Evolutionary conservation across 2,888 invertebrate species (phyloP).

Genomic region (Stenoptilia bipunctidactyla): DNA sequence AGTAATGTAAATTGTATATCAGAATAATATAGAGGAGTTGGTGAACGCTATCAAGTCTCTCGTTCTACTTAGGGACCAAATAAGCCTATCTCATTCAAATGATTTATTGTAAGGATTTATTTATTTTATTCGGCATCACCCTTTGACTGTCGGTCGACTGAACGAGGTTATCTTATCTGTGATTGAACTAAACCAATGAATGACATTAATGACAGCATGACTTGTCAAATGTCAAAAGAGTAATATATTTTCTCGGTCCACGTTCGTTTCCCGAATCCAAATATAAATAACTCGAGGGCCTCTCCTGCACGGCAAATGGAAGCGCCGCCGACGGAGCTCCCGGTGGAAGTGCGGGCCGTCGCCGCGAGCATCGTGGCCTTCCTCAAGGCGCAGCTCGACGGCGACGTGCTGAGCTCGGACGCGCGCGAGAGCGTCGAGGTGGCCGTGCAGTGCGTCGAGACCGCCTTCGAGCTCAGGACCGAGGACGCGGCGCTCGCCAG

Average conservation of each 20-base stretch:
- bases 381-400: conserved; percentile 66
- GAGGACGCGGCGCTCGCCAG: conserved; percentile 45
- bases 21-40: no score
- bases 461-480: conserved; percentile 82
- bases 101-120: no score
- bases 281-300: neutral
- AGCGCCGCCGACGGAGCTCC: conserved; percentile 12
- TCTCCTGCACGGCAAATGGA: neutral
- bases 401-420: conserved; percentile 47
- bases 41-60: no score
- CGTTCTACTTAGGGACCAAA: no score
- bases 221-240: no score
- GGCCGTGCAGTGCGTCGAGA: conserved; percentile 93
- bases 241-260: neutral
- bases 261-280: neutral
- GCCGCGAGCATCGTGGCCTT: conserved; percentile 72
- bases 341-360: conserved; percentile 55
- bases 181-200: no score
- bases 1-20: no score
- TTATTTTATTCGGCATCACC: no score
- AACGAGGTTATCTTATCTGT: no score
- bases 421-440: conserved; percentile 88
- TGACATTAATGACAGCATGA: no score
- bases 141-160: no score
- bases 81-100: no score